Evolutionary conservation across 2,113 vertebrate species (phyloP).

Genomic region (Scytalopus superciliaris): DNA sequence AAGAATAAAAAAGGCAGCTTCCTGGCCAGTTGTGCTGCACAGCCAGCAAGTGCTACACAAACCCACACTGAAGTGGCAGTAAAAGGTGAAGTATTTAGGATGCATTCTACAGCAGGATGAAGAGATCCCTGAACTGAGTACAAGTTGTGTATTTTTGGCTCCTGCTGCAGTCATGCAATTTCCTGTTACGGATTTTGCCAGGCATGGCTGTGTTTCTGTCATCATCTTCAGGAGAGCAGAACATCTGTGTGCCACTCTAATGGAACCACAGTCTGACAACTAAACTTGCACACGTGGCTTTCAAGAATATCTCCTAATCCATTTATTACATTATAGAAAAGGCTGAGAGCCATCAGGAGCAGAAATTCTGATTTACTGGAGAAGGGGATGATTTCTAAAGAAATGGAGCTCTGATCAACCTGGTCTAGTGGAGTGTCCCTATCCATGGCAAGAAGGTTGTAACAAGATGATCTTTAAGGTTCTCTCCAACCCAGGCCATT

Average conservation of each 20-base stretch:
- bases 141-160: background rate
- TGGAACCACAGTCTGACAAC: background rate
- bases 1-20: background rate
- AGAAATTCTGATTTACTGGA: background rate
- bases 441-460: background rate
- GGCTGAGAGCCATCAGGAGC: background rate
- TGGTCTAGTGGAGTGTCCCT: background rate
- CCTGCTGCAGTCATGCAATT: background rate
- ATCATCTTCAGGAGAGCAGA: background rate
- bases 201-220: background rate
- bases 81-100: background rate
- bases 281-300: background rate
- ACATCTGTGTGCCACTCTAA: background rate
- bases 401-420: background rate
- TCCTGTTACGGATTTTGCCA: background rate
- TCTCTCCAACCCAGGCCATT: background rate
- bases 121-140: background rate
- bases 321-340: background rate
- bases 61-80: background rate
- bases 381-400: background rate
- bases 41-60: background rate
- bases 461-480: background rate
- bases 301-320: background rate
- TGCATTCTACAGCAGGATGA: background rate
- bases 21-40: background rate